Conservation (phyloP, 2,888 invertebrate species). For the Dexiosoma caninum region DNA sequence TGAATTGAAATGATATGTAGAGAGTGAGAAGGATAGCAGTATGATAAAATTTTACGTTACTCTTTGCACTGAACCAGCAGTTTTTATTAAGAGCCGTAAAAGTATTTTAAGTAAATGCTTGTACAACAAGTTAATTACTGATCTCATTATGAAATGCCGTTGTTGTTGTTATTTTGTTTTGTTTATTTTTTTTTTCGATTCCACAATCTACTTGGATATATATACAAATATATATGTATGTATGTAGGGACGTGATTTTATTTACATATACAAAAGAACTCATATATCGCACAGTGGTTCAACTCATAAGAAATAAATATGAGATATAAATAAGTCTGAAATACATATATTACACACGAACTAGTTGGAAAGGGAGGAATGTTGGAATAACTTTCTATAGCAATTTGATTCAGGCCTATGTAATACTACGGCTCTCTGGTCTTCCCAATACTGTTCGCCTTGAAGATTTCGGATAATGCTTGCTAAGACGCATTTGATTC, state of each 20-base stretch:
- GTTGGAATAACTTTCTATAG: too few species aligned
- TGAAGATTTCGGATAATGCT: too few species aligned
- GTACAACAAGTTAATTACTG: constrained; percentile 65
- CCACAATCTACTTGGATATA: background rate
- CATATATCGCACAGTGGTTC: background rate
- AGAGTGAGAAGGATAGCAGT: background rate
- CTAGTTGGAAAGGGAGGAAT: too few species aligned
- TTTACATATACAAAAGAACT: constrained; percentile 26
- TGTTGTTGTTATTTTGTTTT: constrained; percentile 8
- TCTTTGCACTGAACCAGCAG: background rate
- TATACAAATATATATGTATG: background rate
- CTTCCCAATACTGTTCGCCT: too few species aligned
- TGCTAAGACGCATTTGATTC: too few species aligned
- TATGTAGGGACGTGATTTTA: background rate
- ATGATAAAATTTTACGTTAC: background rate
- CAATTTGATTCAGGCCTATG: too few species aligned
- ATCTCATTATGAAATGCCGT: constrained; percentile 60
- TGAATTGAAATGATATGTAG: constrained; percentile 9
- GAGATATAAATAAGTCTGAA: too few species aligned
- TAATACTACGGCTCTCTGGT: too few species aligned
- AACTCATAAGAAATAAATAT: background rate
- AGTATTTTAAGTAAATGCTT: constrained; percentile 32
- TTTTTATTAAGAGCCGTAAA: constrained; percentile 26
- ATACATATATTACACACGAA: too few species aligned
- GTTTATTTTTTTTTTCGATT: background rate